These are phyloP conservation scores for Scaptomyza graminum DNA, from an alignment of 1,140 invertebrate species.

Conservation along the genomic window DNA sequence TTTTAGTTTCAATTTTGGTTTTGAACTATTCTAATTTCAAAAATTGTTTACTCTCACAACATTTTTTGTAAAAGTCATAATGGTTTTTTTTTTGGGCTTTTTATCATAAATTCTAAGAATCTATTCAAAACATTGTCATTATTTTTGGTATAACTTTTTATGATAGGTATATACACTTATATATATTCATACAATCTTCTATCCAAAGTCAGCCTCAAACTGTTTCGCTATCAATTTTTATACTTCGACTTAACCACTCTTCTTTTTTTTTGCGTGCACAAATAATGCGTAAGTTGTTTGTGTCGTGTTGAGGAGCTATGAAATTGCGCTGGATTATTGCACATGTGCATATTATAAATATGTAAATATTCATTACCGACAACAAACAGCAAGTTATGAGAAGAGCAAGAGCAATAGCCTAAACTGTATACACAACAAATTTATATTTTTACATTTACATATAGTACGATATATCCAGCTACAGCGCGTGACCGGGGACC, in stretches of 20 bases:
- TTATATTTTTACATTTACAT: conserved; percentile 31
- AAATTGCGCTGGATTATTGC: conserved; percentile 29
- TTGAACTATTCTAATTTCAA: no score
- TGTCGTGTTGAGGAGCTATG: conserved; percentile 13
- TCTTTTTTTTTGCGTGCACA: neutral
- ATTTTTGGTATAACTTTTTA: no score
- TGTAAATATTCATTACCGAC: conserved; percentile 16
- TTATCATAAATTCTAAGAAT: no score
- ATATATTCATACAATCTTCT: no score
- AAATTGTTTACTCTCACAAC: no score
- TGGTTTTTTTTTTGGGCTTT: no score
- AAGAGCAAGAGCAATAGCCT: neutral
- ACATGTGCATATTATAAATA: conserved; percentile 4
- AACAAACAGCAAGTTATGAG: neutral
- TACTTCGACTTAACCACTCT: neutral
- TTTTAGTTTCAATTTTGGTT: no score
- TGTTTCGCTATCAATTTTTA: no score
- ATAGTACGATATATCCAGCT: conserved; percentile 50
- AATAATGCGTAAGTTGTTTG: neutral
- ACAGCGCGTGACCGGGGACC: conserved; percentile 74
- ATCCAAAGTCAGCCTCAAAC: neutral
- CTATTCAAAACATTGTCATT: no score
- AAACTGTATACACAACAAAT: conserved; percentile 16
- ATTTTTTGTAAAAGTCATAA: no score
- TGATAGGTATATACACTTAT: no score